These are phyloP conservation scores for Centropristis striata DNA, from an alignment of 2,113 vertebrate species.

Conservation along the genomic window DNA sequence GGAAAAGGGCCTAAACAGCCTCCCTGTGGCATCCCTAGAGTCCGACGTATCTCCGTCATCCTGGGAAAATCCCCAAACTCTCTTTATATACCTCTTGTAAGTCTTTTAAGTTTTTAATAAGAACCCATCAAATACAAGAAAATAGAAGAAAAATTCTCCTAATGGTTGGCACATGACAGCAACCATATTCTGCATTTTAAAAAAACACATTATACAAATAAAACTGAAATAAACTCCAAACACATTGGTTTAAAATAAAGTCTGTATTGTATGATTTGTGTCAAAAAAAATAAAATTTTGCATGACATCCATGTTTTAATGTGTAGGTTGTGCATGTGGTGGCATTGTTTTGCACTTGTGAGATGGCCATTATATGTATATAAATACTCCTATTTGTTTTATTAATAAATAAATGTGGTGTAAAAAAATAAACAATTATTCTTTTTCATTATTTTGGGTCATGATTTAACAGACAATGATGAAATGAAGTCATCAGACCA, in stretches of 20 bases:
- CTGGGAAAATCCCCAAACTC: not conserved
- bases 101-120: not conserved
- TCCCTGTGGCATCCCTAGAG: not conserved
- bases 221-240: not conserved
- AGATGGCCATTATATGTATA: constrained; percentile 17
- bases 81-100: not conserved
- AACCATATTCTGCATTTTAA: not conserved
- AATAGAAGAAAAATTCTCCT: not conserved
- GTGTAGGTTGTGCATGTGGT: not conserved
- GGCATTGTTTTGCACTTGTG: not conserved
- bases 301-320: constrained; percentile 9
- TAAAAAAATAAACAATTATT: constrained; percentile 39
- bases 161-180: not conserved
- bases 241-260: constrained; percentile 9
- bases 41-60: not conserved
- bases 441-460: not conserved
- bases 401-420: constrained; percentile 55
- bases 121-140: not conserved
- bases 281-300: constrained; percentile 34
- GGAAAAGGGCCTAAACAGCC: constrained; percentile 79
- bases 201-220: not conserved
- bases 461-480: not conserved
- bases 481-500: not conserved
- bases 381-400: constrained; percentile 17
- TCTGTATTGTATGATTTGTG: constrained; percentile 40